These are phyloP conservation scores for Smutsia gigantea DNA, from an alignment of 2,797 vertebrate genomes.

Conservation along the genomic window DNA sequence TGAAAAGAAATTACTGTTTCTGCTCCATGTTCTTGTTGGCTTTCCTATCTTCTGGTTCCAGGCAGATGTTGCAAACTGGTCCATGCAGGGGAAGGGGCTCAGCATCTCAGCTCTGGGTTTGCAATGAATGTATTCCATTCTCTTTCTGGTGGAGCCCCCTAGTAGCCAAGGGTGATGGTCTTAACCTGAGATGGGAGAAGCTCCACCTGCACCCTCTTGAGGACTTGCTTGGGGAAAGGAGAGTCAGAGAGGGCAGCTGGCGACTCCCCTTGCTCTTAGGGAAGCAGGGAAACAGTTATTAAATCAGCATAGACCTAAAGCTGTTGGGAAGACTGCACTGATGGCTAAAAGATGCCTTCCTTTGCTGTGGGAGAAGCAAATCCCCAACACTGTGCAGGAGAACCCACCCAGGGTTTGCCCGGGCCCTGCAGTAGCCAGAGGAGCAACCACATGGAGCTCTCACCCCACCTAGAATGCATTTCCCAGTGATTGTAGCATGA, in stretches of 20 bases:
- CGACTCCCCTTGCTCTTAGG: neutral
- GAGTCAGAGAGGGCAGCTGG: neutral
- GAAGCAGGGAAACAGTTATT: neutral
- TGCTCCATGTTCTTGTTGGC: neutral
- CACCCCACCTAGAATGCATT: neutral
- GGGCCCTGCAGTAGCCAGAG: neutral
- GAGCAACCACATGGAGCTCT: neutral
- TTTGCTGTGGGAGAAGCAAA: neutral
- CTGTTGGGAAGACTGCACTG: neutral
- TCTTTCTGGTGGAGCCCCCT: neutral
- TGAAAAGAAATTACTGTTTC: neutral
- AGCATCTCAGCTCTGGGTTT: neutral
- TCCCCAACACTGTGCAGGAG: neutral
- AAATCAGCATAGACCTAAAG: neutral
- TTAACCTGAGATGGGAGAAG: neutral
- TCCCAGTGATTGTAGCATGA: neutral
- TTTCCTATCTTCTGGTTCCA: neutral
- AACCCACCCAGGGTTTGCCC: neutral
- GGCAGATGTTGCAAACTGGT: neutral
- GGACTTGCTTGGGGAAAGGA: neutral
- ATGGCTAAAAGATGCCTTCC: neutral
- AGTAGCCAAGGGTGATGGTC: neutral
- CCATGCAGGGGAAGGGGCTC: neutral
- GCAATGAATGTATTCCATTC: neutral
- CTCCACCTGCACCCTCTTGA: neutral